phyloP scores from a whole-genome alignment of 2,797 vertebrate genomes.

The Coracias cyanogaster region DNA sequence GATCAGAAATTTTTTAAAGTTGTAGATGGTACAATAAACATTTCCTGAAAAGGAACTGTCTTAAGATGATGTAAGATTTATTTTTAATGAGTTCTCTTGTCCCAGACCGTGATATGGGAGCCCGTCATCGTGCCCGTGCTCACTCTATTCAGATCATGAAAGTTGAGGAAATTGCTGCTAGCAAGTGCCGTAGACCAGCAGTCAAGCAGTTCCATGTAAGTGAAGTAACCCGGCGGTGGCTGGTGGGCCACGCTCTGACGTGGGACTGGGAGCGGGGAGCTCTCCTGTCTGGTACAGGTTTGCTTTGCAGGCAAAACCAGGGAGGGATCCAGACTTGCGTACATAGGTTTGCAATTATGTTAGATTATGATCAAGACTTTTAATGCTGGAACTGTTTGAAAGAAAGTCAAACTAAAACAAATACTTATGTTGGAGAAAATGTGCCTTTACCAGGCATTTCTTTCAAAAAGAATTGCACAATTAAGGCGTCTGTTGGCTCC shows the following conservation, averaged over 20 bases:
- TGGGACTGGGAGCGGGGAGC: not conserved
- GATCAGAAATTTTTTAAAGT: not conserved
- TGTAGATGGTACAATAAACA: not conserved
- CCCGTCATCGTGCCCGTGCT: conserved; percentile 94
- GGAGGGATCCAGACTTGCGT: not conserved
- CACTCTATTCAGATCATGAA: conserved; percentile 99
- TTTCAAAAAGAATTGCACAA: not conserved
- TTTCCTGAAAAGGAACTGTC: not conserved
- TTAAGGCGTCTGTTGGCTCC: not conserved
- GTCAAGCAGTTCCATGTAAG: conserved; percentile 87
- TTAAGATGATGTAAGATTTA: too few relatives aligned
- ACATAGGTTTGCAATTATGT: fast-evolving
- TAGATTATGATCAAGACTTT: not conserved
- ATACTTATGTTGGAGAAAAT: fast-evolving
- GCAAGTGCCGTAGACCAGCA: conserved; percentile 61
- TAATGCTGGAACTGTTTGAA: not conserved
- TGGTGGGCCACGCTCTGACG: fast-evolving
- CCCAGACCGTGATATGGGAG: conserved; percentile 96
- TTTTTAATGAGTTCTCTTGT: not conserved
- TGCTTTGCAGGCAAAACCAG: not conserved
- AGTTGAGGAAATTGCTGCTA: conserved; percentile 91
- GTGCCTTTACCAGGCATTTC: not conserved
- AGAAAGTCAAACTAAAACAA: not conserved
- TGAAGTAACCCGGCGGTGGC: not conserved
- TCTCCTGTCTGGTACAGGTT: not conserved